Conservation (phyloP, 2,888 invertebrate genomes). For the Hanleya hanleyi region DNA sequence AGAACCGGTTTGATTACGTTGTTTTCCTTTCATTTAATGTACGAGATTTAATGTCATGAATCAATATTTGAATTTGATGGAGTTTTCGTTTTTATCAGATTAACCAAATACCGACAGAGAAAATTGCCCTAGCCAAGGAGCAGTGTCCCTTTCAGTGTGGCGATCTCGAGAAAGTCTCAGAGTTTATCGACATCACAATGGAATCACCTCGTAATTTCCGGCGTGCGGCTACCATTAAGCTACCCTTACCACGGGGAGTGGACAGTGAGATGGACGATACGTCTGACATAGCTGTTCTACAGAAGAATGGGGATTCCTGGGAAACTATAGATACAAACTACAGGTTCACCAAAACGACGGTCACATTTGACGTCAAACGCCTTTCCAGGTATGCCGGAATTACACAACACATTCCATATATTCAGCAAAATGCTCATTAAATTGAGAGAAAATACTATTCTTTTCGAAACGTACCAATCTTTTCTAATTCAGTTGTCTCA, state of each 20-base stretch:
- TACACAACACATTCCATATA: no score
- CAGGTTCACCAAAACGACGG: conserved; percentile 64
- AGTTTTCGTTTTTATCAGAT: no score
- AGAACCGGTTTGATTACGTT: no score
- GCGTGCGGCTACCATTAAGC: conserved; percentile 66
- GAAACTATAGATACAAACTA: conserved; percentile 55
- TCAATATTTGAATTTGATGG: no score
- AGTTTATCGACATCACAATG: conserved; percentile 59
- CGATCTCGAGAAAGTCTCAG: conserved; percentile 57
- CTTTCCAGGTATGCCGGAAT: conserved; percentile 60
- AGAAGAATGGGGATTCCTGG: conserved; percentile 61
- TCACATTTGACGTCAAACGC: conserved; percentile 64
- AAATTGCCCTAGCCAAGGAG: conserved; percentile 50
- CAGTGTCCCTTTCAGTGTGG: conserved; percentile 55
- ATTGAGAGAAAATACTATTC: no score
- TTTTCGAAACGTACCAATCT: no score
- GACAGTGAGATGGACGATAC: conserved; percentile 52
- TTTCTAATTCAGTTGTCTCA: no score
- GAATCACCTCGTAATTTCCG: conserved; percentile 49
- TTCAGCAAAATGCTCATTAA: no score
- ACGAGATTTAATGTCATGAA: no score
- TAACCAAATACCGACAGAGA: conserved; percentile 54
- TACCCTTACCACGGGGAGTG: conserved; percentile 65
- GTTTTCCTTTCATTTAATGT: no score
- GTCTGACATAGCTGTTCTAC: conserved; percentile 62